Evolutionary conservation across 2,888 invertebrate species (phyloP).

Genomic region (Glaucopsyche alexis): DNA sequence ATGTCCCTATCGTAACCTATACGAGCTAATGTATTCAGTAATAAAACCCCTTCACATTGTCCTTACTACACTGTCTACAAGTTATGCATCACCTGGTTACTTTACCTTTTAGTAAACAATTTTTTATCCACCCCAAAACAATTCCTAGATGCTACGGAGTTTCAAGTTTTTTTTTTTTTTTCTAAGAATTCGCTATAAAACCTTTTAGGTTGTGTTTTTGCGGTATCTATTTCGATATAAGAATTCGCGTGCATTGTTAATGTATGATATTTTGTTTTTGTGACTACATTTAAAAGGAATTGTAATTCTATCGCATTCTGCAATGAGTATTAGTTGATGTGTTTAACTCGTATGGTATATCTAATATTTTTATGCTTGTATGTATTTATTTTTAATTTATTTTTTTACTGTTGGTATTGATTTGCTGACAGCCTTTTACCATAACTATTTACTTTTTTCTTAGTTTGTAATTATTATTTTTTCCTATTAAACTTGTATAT

Average conservation of each 20-base stretch:
- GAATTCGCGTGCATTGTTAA: neutral
- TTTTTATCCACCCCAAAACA: neutral
- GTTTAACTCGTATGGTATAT: neutral
- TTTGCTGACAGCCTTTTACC: too few species aligned
- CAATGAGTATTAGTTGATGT: neutral
- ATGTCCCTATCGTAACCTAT: too few species aligned
- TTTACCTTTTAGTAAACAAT: neutral
- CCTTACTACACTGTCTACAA: neutral
- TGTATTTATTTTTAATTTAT: too few species aligned
- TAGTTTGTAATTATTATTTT: too few species aligned
- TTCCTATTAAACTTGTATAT: too few species aligned
- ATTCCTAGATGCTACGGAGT: neutral
- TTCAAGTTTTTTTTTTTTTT: slow-evolving; percentile 10
- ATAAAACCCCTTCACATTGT: too few species aligned
- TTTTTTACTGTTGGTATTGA: too few species aligned
- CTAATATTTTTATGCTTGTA: too few species aligned
- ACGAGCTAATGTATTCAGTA: too few species aligned
- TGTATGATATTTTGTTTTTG: neutral
- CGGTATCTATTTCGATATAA: slow-evolving; percentile 6
- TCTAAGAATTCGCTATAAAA: slow-evolving; percentile 13
- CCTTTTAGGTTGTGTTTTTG: neutral
- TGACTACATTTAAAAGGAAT: neutral
- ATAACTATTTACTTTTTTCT: too few species aligned
- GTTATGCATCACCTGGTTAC: slow-evolving; percentile 1
- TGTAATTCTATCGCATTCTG: slow-evolving; percentile 2